Percentiles rank a stretch among this genome's conserved stretches.
Evolutionary conservation across 1,140 invertebrate genomes (phyloP).

Genomic region (Tribolium castaneum): DNA sequence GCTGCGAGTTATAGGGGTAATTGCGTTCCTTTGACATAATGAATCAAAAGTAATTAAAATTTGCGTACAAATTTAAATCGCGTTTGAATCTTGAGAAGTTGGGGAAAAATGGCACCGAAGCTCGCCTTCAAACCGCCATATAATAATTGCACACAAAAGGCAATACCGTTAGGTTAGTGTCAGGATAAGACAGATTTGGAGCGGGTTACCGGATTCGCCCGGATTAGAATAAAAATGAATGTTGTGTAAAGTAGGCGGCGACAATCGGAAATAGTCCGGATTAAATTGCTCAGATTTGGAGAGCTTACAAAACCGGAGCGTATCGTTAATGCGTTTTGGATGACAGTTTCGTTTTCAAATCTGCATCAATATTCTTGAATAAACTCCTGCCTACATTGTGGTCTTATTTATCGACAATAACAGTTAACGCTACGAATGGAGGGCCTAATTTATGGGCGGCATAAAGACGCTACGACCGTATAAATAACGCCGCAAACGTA

Average conservation of each 20-base stretch:
- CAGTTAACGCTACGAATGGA: conserved; percentile 12
- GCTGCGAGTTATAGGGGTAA: conserved; percentile 27
- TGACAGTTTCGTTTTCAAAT: conserved; percentile 37
- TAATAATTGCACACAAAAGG: conserved; percentile 26
- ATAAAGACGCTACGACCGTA: not conserved
- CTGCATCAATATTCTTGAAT: conserved; percentile 25
- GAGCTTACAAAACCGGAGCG: conserved; percentile 25
- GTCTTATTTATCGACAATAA: conserved; percentile 22
- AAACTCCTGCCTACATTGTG: conserved; percentile 3
- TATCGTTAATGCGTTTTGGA: conserved; percentile 41
- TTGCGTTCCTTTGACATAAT: conserved; percentile 35
- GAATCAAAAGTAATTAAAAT: conserved; percentile 37
- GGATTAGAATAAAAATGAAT: conserved; percentile 50
- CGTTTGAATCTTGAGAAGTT: not conserved
- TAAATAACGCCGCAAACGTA: not conserved
- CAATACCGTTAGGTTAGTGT: conserved; percentile 24
- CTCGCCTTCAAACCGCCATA: not conserved
- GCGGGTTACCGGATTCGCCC: conserved; percentile 31
- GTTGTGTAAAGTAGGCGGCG: conserved; percentile 46
- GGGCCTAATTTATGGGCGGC: conserved; percentile 5
- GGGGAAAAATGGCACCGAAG: not conserved
- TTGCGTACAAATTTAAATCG: not conserved
- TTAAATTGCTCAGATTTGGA: conserved; percentile 41
- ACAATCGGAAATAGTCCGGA: conserved; percentile 46
- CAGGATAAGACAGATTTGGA: conserved; percentile 35